These are phyloP conservation scores for Prosapia bicincta DNA, from an alignment of 2,888 invertebrate genomes.

Conservation along the genomic window DNA sequence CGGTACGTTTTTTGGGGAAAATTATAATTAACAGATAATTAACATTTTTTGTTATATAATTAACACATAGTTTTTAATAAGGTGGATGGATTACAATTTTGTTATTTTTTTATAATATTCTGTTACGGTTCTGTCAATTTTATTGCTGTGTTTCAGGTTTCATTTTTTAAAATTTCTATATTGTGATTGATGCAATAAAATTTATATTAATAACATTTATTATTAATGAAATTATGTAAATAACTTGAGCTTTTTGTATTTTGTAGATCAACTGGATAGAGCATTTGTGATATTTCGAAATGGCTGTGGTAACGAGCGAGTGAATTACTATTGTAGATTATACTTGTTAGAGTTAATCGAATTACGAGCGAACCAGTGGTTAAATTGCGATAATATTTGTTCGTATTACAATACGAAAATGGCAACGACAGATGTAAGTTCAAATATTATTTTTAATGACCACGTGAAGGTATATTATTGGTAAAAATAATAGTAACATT, in stretches of 20 bases:
- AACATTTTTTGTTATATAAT: too few relatives aligned
- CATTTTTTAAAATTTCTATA: background rate
- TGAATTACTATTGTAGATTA: conserved; percentile 81
- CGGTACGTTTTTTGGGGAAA: too few relatives aligned
- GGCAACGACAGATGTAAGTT: conserved; percentile 46
- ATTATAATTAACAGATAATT: too few relatives aligned
- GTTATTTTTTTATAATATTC: too few relatives aligned
- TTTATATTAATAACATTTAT: too few relatives aligned
- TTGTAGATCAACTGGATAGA: conserved; percentile 68
- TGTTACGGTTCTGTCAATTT: too few relatives aligned
- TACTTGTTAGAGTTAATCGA: conserved; percentile 91
- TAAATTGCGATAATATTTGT: conserved; percentile 77
- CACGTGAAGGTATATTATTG: background rate
- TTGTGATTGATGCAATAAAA: background rate
- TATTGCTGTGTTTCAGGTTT: too few relatives aligned
- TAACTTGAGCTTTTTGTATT: conserved; percentile 1
- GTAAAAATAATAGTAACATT: conserved; percentile 7
- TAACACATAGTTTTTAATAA: too few relatives aligned
- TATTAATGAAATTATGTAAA: too few relatives aligned
- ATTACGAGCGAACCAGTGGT: conserved; percentile 88
- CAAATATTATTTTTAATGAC: background rate
- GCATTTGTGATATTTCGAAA: conserved; percentile 84
- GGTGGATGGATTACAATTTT: too few relatives aligned
- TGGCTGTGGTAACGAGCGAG: conserved; percentile 81
- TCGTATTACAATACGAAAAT: conserved; percentile 66